These are phyloP conservation scores for Phengaris alcon DNA, from an alignment of 2,888 invertebrate species.

Conservation along the genomic window DNA sequence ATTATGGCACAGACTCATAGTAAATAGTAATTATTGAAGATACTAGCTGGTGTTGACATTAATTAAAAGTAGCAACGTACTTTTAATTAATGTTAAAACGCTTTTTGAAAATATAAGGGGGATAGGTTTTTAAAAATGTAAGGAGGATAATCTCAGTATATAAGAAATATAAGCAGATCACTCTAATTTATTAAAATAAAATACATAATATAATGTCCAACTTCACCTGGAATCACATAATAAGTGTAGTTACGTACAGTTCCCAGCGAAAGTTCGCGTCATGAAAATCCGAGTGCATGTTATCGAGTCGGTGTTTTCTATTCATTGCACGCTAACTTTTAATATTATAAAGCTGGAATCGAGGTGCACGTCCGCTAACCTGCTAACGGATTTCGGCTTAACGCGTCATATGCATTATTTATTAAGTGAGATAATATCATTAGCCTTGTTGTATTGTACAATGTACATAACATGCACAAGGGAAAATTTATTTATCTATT, in stretches of 20 bases:
- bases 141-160: too few species aligned
- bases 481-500: too few species aligned
- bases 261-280: not conserved
- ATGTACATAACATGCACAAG: too few species aligned
- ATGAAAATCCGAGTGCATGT: conserved; percentile 13
- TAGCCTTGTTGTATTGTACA: too few species aligned
- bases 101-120: too few species aligned
- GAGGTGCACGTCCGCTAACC: conserved; percentile 10
- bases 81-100: too few species aligned
- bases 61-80: too few species aligned
- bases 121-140: too few species aligned
- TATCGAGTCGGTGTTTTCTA: conserved; percentile 19
- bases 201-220: conserved; percentile 9
- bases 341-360: conserved; percentile 14
- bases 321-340: conserved; percentile 25
- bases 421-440: not conserved
- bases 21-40: too few species aligned
- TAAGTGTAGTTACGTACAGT: not conserved
- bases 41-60: too few species aligned
- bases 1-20: too few species aligned
- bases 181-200: not conserved
- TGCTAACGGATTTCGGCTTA: not conserved
- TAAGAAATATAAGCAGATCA: too few species aligned
- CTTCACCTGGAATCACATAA: not conserved
- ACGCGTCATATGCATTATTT: not conserved